Evolutionary conservation across 2,888 invertebrate genomes (phyloP), one percentile per base, ranked within the genome.

Genomic region (Aromia moschata): DNA sequence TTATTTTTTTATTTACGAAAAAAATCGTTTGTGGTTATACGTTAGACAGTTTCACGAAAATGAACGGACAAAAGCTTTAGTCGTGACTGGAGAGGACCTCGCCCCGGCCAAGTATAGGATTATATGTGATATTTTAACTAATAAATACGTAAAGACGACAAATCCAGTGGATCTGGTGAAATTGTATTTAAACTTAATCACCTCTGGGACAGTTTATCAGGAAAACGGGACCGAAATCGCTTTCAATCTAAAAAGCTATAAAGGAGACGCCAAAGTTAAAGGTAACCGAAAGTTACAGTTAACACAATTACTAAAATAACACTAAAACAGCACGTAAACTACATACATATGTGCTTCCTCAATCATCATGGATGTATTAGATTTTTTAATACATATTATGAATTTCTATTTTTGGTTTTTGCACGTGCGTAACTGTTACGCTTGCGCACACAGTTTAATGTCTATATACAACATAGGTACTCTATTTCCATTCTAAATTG

Each of bases 121-220:
- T 12, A 58, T 72, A 15, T 69, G 69, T 38, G 56, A 63, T 11
- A 56, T 65, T 25, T 53, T 72, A n/a, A 53, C 46, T 18, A 62
- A 59, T 30, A 55, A 55, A 30, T 72, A 69, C 57, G 47, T 49
- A 37, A 57, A 58, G 40, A 45, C 37, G n/a, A 57, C 37, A 16
- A 69, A 70, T 58, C 66, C 70, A 4, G 67, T 70, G 12, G 65
- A 68, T 33, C 33, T 72, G 33, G 70, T 71, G 9, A 60, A 60
- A 20, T 53, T 71, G 11, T 72, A 71, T 46, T 59, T 70, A 43
- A 67, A 64, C 18, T 43, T 65, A 9, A 69, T 63, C 37, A 64
- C 58, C 5, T 60, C 52, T 11, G 70, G 69, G 10, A 40, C 57
- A 1, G 64, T 66, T 52, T 44, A 62, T 7, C 67, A 70, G 25